Percentiles rank a stretch among this genome's conserved stretches.
phyloP scores from a whole-genome alignment of 2,113 vertebrate genomes.

The Lagopus muta region DNA sequence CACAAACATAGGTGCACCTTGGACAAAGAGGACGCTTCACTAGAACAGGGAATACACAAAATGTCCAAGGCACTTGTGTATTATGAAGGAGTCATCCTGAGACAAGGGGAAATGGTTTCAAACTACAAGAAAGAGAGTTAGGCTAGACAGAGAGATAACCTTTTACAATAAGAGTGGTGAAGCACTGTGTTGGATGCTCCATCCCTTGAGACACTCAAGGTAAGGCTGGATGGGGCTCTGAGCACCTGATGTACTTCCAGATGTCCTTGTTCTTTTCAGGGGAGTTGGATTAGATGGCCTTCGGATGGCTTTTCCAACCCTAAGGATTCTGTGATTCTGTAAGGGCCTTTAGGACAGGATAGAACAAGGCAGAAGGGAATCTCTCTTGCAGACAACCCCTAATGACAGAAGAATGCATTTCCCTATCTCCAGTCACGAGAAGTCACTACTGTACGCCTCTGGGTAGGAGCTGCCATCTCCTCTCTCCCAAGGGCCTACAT shows the following conservation, averaged over 20 bases:
- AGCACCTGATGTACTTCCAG: too few relatives aligned
- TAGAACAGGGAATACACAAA: neutral
- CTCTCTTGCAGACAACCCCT: neutral
- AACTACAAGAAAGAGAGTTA: too few relatives aligned
- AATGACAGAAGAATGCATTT: neutral
- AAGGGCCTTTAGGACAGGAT: neutral
- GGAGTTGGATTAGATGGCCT: too few relatives aligned
- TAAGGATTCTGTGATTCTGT: too few relatives aligned
- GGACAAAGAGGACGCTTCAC: neutral
- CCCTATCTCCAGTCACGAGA: neutral
- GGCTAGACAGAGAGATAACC: too few relatives aligned
- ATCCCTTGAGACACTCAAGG: too few relatives aligned
- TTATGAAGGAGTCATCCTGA: neutral
- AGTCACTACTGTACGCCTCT: neutral
- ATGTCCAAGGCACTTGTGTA: fast-evolving
- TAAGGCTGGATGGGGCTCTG: too few relatives aligned
- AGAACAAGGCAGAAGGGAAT: neutral
- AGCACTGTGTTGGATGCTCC: too few relatives aligned
- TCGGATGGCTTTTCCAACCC: too few relatives aligned
- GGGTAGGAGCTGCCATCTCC: neutral
- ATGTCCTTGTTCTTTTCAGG: too few relatives aligned
- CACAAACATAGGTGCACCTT: fast-evolving
- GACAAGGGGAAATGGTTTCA: neutral
- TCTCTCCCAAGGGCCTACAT: neutral
- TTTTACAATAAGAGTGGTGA: too few relatives aligned